Conservation (phyloP, 1,140 invertebrate species). For the Apis laboriosa region DNA sequence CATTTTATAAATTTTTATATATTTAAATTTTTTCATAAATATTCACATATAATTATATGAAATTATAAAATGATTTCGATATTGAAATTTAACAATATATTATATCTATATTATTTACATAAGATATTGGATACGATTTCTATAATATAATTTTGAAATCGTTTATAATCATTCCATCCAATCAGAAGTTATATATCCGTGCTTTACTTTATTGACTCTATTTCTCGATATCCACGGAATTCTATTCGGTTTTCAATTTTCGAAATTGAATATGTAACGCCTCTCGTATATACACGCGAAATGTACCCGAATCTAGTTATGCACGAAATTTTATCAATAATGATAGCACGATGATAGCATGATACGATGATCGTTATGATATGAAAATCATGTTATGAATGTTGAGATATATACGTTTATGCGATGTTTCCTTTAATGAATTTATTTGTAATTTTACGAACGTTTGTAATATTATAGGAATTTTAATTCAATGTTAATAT, state of each 20-base stretch:
- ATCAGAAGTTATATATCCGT: background rate
- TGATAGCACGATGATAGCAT: conserved; percentile 1
- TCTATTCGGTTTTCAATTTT: conserved; percentile 13
- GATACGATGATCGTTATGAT: conserved; percentile 30
- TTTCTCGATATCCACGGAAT: conserved; percentile 1
- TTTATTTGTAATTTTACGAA: background rate
- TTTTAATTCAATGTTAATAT: no score
- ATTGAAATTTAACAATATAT: no score
- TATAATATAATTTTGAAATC: background rate
- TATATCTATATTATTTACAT: no score
- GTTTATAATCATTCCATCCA: background rate
- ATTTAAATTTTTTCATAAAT: no score
- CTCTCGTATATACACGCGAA: background rate
- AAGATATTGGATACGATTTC: no score
- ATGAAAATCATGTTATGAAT: conserved; percentile 4
- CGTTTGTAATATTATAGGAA: background rate
- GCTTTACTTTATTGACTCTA: background rate
- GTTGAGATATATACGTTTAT: background rate
- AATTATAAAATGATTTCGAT: no score
- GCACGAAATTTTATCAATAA: conserved; percentile 20
- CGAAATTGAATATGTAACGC: conserved; percentile 17
- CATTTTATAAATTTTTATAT: no score
- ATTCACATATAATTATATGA: no score
- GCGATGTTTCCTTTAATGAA: conserved; percentile 3
- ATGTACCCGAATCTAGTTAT: conserved; percentile 6